Conservation (phyloP, 2,888 invertebrate genomes). For the Hecatera dysodea region DNA sequence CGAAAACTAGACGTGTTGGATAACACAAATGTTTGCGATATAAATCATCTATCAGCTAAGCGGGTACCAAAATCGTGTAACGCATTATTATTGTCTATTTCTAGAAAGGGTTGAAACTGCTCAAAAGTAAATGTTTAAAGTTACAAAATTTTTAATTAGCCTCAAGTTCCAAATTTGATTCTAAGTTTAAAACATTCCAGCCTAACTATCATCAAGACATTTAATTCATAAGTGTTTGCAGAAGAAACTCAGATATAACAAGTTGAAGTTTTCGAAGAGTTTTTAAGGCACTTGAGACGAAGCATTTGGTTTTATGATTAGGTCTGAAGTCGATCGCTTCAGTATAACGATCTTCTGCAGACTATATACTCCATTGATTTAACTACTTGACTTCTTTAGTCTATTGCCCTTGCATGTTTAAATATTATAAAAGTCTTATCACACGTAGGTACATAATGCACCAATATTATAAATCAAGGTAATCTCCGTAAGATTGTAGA, state of each 20-base stretch:
- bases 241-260: neutral
- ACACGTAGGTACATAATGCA: too few species aligned
- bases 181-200: neutral
- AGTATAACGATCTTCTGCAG: constrained; percentile 43
- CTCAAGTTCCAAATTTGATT: neutral
- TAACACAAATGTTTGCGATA: too few species aligned
- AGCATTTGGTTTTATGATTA: constrained; percentile 51
- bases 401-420: constrained; percentile 10
- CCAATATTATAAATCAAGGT: too few species aligned
- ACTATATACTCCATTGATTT: constrained; percentile 33
- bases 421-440: neutral
- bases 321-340: constrained; percentile 21
- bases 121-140: neutral
- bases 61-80: too few species aligned
- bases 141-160: neutral
- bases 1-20: too few species aligned
- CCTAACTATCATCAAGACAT: neutral
- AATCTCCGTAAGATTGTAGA: too few species aligned
- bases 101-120: too few species aligned
- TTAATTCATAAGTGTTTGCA: neutral
- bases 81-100: too few species aligned
- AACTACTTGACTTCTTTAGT: neutral
- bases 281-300: constrained; percentile 37
- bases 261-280: constrained; percentile 8
- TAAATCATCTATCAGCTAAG: too few species aligned